Evolutionary conservation across 2,113 vertebrate species (phyloP).

Genomic region (Trachemys scripta): DNA sequence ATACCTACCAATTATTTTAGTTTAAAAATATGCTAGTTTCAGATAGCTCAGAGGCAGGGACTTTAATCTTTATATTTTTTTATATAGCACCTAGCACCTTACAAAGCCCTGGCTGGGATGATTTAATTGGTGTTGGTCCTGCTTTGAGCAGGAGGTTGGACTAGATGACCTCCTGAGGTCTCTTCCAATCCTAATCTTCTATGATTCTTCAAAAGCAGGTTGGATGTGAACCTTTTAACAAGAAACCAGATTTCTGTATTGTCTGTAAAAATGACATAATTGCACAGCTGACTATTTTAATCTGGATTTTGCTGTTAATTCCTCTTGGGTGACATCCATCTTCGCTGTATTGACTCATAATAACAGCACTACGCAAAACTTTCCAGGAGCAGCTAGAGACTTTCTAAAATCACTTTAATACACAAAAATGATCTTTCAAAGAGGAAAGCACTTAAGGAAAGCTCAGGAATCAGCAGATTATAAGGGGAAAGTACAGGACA

Average conservation of each 20-base stretch:
- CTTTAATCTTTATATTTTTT: background rate
- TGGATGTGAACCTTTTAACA: background rate
- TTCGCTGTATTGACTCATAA: background rate
- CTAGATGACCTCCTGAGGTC: too few species aligned
- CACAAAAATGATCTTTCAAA: background rate
- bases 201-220: background rate
- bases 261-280: background rate
- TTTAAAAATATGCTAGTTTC: background rate
- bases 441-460: background rate
- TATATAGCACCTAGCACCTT: background rate
- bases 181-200: too few species aligned
- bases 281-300: background rate
- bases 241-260: background rate
- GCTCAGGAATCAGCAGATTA: background rate
- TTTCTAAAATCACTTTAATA: background rate
- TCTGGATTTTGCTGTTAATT: background rate
- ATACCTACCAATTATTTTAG: background rate
- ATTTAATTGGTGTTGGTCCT: too few species aligned
- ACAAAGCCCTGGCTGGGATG: too few species aligned
- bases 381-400: background rate
- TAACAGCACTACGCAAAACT: background rate
- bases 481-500: background rate
- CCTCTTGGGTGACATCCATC: background rate
- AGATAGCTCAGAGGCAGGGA: background rate
- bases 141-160: too few species aligned